phyloP scores from a whole-genome alignment of 2,113 vertebrate genomes.

The Zosterops lateralis region DNA sequence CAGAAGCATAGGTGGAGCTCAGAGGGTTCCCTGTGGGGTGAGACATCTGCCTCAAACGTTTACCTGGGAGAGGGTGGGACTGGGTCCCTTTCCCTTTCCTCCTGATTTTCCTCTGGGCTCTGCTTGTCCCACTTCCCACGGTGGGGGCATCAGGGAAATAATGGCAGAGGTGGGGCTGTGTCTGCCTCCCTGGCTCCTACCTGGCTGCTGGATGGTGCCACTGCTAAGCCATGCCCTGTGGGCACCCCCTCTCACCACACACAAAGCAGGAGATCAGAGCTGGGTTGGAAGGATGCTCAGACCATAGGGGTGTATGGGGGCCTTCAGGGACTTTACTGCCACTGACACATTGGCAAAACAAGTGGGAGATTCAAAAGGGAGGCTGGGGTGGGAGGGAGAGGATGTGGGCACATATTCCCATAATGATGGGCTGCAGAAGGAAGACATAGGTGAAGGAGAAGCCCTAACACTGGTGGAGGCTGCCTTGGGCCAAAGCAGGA shows the following conservation, averaged over 20 bases:
- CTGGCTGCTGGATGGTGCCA: neutral
- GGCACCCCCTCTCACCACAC: neutral
- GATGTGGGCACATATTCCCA: neutral
- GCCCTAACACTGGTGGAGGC: neutral
- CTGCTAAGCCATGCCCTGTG: neutral
- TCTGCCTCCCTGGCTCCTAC: neutral
- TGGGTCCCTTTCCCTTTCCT: neutral
- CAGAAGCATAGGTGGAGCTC: neutral
- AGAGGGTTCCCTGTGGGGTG: rapidly evolving
- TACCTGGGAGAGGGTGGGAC: neutral
- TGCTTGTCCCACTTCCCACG: neutral
- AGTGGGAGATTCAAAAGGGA: neutral
- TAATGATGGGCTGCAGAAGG: neutral
- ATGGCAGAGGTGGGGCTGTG: neutral
- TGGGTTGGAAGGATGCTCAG: neutral
- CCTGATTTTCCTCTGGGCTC: neutral
- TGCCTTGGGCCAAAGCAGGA: neutral
- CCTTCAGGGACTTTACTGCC: neutral
- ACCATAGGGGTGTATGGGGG: rapidly evolving
- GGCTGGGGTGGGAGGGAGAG: neutral
- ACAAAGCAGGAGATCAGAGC: neutral
- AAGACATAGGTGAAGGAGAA: neutral
- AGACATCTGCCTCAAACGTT: neutral
- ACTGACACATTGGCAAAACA: neutral
- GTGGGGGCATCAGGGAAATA: neutral